Conservation (phyloP, 92 coral and sea anemone species). For the Epizoanthus rinbou region DNA sequence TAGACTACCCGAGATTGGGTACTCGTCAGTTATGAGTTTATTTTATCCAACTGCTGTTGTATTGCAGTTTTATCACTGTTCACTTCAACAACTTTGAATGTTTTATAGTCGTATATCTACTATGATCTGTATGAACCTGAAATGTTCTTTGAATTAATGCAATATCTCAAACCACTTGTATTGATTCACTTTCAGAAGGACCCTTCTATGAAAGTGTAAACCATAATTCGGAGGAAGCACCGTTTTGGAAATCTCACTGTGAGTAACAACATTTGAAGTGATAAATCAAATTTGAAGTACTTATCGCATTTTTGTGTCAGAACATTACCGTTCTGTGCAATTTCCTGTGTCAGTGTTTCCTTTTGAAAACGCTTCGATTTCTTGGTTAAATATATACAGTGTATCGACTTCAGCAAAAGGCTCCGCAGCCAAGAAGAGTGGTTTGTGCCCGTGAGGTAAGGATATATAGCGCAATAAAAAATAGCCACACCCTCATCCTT, state of each 20-base stretch:
- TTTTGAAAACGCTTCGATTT: background rate
- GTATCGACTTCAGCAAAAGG: conserved; percentile 89
- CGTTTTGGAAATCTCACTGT: conserved; percentile 89
- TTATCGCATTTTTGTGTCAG: background rate
- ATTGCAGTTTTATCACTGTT: background rate
- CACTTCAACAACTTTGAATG: conserved; percentile 10
- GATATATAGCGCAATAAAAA: background rate
- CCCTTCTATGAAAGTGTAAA: conserved; percentile 25
- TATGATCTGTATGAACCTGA: too few species aligned
- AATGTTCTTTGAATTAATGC: conserved; percentile 7
- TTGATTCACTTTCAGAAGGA: conserved; percentile 24
- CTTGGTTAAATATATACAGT: conserved; percentile 54
- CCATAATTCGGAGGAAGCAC: conserved; percentile 45
- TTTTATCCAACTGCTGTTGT: background rate
- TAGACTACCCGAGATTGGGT: background rate
- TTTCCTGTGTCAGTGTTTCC: background rate
- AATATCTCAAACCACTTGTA: conserved; percentile 14
- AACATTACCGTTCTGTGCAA: background rate
- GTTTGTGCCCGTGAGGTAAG: conserved; percentile 84
- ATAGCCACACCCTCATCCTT: conserved; percentile 22
- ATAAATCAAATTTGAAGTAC: background rate
- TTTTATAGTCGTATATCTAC: background rate
- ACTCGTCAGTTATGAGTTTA: background rate
- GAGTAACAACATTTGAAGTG: conserved; percentile 39
- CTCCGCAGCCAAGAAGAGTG: conserved; percentile 86